A percentile compares a stretch with the other conserved stretches of the same genome.
Evolutionary conservation across 2,113 vertebrate genomes (phyloP).

Genomic region (Uropsilus gracilis): DNA sequence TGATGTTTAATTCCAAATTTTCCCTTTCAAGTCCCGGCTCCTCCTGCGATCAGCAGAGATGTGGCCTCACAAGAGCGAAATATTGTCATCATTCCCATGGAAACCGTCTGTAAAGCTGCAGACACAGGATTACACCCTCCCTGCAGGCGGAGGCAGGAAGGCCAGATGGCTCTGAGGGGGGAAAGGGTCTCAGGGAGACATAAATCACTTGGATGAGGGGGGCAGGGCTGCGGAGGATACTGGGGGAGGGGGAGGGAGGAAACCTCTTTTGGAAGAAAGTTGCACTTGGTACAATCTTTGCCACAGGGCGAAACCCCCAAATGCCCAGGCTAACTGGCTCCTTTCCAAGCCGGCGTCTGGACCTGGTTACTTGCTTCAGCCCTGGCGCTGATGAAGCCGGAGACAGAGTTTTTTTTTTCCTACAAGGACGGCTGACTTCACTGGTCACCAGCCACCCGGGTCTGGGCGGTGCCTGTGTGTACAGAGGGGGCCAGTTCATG

Average conservation of each 20-base stretch:
- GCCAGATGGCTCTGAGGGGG: conserved; percentile 65
- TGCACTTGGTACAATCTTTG: background rate
- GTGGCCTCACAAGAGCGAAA: conserved; percentile 41
- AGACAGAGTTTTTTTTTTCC: conserved; percentile 2
- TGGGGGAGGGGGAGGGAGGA: background rate
- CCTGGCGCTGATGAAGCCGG: background rate
- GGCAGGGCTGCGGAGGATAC: background rate
- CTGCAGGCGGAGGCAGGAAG: conserved; percentile 75
- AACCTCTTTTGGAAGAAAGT: background rate
- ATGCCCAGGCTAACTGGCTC: background rate
- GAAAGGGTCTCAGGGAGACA: conserved; percentile 52
- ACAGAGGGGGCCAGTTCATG: background rate
- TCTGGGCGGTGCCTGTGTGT: background rate
- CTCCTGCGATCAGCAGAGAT: conserved; percentile 10
- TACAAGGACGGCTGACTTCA: background rate
- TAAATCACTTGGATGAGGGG: conserved; percentile 62
- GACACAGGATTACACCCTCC: conserved; percentile 74
- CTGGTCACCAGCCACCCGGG: background rate
- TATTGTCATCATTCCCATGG: conserved; percentile 83
- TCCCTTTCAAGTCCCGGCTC: conserved; percentile 52
- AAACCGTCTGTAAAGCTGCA: conserved; percentile 80
- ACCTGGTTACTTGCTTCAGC: background rate
- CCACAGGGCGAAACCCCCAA: conserved; percentile 9
- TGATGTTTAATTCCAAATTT: conserved; percentile 67
- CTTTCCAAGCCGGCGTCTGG: background rate